phyloP scores from a whole-genome alignment of 2,888 invertebrate genomes.

The Watsonalla binaria region DNA sequence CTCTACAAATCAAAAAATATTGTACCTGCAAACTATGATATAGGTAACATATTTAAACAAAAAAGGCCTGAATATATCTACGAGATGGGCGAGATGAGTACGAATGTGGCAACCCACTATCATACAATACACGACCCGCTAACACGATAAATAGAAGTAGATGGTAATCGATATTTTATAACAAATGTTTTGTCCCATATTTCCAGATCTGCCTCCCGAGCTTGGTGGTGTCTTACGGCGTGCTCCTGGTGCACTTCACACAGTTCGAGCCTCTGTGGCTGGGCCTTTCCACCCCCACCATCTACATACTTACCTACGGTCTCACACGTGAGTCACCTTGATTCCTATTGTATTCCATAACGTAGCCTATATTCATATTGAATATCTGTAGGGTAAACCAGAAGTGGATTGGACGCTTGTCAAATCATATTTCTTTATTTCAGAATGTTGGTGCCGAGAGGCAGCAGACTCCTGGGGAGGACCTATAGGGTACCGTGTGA shows the following conservation, averaged over 20 bases:
- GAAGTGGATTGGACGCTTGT: no score
- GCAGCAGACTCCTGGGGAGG: slow-evolving; percentile 73
- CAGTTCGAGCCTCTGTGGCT: slow-evolving; percentile 55
- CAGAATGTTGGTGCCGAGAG: slow-evolving; percentile 75
- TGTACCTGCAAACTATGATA: no score
- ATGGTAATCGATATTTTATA: neutral
- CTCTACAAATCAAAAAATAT: no score
- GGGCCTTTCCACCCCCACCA: slow-evolving; percentile 54
- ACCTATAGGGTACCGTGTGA: slow-evolving; percentile 50
- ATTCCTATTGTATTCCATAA: no score
- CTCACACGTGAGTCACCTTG: slow-evolving; percentile 55
- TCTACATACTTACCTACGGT: slow-evolving; percentile 55
- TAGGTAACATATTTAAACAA: no score
- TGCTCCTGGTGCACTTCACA: slow-evolving; percentile 51
- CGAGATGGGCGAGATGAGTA: no score
- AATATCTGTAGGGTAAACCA: no score
- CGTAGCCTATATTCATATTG: no score
- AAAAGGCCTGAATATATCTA: no score
- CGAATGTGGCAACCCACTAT: no score
- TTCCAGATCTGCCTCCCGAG: slow-evolving; percentile 63
- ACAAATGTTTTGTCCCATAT: slow-evolving; percentile 7
- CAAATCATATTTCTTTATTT: slow-evolving; percentile 12
- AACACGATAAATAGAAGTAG: no score
- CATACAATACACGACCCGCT: no score
- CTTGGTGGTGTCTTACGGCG: slow-evolving; percentile 63